Conservation (phyloP, 2,113 vertebrate species). For the Clarias magur region DNA sequence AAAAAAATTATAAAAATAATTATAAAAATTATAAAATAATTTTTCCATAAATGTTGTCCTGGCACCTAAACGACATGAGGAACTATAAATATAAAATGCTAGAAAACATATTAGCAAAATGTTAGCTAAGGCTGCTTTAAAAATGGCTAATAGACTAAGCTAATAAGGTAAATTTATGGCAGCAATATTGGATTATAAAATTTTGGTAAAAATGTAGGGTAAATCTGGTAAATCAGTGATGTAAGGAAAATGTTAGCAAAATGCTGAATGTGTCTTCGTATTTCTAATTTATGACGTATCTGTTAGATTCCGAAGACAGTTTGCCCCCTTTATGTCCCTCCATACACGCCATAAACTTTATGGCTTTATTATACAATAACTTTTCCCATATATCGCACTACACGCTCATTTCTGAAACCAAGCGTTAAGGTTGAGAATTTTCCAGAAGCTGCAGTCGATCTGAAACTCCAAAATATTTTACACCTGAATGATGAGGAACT, state of each 20-base stretch:
- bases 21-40: not conserved
- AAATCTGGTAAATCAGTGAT: not conserved
- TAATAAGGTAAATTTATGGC: not conserved
- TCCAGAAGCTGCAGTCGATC: not conserved
- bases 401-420: not conserved
- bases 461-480: no score
- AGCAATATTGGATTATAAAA: not conserved
- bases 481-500: not conserved
- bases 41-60: not conserved
- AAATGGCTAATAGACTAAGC: not conserved
- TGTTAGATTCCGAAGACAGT: not conserved
- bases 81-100: not conserved
- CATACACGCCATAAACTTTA: not conserved
- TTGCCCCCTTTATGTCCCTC: not conserved
- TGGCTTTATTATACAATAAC: not conserved
- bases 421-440: not conserved
- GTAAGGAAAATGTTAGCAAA: not conserved
- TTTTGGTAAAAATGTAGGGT: not conserved
- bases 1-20: not conserved
- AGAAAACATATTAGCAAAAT: not conserved
- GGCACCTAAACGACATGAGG: not conserved
- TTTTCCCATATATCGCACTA: not conserved
- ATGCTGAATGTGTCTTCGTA: not conserved
- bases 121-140: not conserved
- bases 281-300: not conserved